Percentiles rank a stretch among this genome's conserved stretches.
phyloP scores from a whole-genome alignment of 53 echinoderm and acorn worm species.

The Zoroaster sp. region DNA sequence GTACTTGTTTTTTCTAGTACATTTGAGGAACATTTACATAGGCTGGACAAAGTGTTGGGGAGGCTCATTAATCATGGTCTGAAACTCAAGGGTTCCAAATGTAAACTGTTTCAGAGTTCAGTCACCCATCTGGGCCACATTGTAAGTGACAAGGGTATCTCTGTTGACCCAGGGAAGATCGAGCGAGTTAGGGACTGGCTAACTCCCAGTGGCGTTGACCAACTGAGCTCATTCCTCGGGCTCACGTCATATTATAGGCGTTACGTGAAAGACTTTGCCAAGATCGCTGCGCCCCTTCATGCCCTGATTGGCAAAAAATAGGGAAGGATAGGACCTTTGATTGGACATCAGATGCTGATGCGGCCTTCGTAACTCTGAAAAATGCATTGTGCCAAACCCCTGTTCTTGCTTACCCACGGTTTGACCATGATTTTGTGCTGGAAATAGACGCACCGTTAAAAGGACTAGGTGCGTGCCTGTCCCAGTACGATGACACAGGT shows the following conservation, averaged over 20 bases:
- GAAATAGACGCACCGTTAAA: too few species aligned
- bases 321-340: too few species aligned
- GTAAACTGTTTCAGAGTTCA: not conserved
- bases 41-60: not conserved
- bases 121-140: constrained; percentile 2
- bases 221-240: too few species aligned
- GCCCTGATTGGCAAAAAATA: too few species aligned
- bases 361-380: too few species aligned
- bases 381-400: too few species aligned
- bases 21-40: constrained; percentile 3
- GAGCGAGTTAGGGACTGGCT: not conserved
- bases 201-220: not conserved
- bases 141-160: too few species aligned
- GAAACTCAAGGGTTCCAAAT: not conserved
- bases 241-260: not conserved
- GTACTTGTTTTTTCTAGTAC: not conserved
- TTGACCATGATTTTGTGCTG: too few species aligned
- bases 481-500: too few species aligned
- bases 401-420: too few species aligned
- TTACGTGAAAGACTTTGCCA: not conserved
- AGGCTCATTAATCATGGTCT: not conserved
- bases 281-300: not conserved
- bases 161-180: not conserved
- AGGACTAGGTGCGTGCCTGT: too few species aligned
- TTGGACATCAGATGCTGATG: too few species aligned